Evolutionary conservation across 2,113 vertebrate species (phyloP), one percentile per base, ranked within the genome.

Genomic region (Tragelaphus imberbis): DNA sequence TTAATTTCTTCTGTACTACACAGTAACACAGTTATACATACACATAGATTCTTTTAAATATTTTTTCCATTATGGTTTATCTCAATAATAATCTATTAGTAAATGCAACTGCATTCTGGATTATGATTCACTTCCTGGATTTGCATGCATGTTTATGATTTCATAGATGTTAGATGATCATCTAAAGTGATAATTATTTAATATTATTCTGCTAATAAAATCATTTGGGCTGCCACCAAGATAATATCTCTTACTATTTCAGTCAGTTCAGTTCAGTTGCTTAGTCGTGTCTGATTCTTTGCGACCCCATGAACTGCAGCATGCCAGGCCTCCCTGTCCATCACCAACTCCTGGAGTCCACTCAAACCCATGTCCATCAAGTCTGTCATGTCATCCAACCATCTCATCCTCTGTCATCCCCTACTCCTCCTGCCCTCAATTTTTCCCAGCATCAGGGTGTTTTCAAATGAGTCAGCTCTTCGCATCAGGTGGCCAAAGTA

Each of bases 121-220:
- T 90, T 94, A 53, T 93, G 4, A 95, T 95, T 96, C 40, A 94
- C 5, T 82, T 90, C 9, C 44, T 85, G 11, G 2, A 85, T 79
- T 88, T 92, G 15, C 1, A 71, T 88, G 36, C 17, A n/a, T 95
- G 87, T 80, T 93, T 96, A 47, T 85, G 55, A 82, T 92, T 91
- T 88, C 77, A 23, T 44, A 77, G 10, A 51, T 93, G n/a, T 71
- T 25, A 86, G 58, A 5, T 36, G 23, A 88, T 97, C 30, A 56
- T 9, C 2, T 56, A 68, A 85, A 79, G 23, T 71, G 27, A 75
- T 14, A 81, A 44, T 14, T 81, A 28, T 88, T 95, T 89, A 94
- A 23, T 65, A 80, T 79, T 93, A 75, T 40, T 96, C n/a, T 55
- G 27, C n/a, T 95, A 40, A 47, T 91, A 59, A 95, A 92, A 93